Base-by-base conservation (phyloP, 2,113 vertebrate genomes). In the Rhynchomys soricoides region DNA sequence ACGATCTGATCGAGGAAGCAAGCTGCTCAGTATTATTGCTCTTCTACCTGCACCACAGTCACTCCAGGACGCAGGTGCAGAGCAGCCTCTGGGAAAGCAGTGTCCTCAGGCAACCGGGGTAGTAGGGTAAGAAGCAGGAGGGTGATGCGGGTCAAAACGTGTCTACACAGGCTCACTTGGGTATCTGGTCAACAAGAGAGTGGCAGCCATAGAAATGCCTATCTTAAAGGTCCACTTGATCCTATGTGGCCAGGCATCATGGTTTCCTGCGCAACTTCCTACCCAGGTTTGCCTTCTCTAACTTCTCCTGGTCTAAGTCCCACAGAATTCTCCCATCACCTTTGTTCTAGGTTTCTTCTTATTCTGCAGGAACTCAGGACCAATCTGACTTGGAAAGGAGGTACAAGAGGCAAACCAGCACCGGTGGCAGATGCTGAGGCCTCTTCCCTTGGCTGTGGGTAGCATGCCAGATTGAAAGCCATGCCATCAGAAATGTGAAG, bases 381-480 rank as follows among this genome's bases (percentile, higher is more conserved):
- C n/a, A 21, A 3, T 0, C 0, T 3, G 74, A 29, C 66, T 21
- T 1, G 19, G 31, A 26, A 73, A 24, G 48, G 24, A 26, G 45
- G 68, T 4, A 0, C 0, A 1, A 13, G 48, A 19, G 22, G 26
- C 2, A 12, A 0, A 4, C 43, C 34, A n/a, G 50, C 52, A 7
- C 0, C 3, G 19, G 2, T 0, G 5, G 22, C 12, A 1, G 34
- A 5, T 1, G 5, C 5, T 5, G 1, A 3, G 1, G 4, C 57
- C 57, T 43, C 6, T 22, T 48, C 1, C 1, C 0, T 8, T 2
- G 2, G 31, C 57, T 37, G 21, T 0, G 2, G 2, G 43, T 4
- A 31, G 86, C 29, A 22, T 7, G n/a, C 45, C 3, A n/a, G 90
- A 34, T 2, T 1, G 13, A 52, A 55, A 26, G 9, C 10, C 21